These are phyloP conservation scores for Porphyrio hochstetteri DNA, from an alignment of 2,113 vertebrate genomes.

Conservation along the genomic window DNA sequence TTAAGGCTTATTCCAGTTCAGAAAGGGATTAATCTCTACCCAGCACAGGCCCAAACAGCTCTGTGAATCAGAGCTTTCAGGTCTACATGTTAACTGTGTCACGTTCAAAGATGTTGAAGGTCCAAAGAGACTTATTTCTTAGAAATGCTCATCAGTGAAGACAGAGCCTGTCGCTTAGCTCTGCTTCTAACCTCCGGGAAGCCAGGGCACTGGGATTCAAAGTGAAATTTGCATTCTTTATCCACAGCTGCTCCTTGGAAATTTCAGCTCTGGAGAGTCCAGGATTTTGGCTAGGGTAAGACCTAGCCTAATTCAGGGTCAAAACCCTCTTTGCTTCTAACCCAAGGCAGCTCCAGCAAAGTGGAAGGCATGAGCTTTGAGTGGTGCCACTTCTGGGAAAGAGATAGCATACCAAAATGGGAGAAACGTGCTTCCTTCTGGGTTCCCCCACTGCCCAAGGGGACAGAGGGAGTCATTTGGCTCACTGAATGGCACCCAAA, in stretches of 20 bases:
- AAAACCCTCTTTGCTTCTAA: background rate
- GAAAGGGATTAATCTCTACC: background rate
- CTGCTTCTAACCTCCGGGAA: background rate
- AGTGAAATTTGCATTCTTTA: background rate
- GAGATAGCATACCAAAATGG: fast-evolving
- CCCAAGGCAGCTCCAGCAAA: background rate
- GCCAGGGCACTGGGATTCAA: background rate
- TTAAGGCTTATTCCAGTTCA: background rate
- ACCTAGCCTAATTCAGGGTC: background rate
- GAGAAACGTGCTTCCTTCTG: background rate
- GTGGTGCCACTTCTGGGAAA: background rate
- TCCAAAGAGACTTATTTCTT: background rate
- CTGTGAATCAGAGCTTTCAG: background rate
- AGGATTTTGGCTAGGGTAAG: background rate
- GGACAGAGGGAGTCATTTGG: background rate
- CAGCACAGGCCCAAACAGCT: background rate
- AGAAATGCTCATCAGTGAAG: background rate
- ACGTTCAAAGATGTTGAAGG: background rate
- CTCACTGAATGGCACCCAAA: background rate
- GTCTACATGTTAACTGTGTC: background rate
- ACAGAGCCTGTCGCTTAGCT: background rate
- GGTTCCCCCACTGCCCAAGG: background rate
- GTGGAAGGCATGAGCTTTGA: background rate
- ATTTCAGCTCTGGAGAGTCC: background rate
- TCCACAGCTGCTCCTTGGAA: background rate